Base-by-base conservation (phyloP, 1,140 invertebrate genomes). In the Pachyrhynchus sulphureomaculatus region DNA sequence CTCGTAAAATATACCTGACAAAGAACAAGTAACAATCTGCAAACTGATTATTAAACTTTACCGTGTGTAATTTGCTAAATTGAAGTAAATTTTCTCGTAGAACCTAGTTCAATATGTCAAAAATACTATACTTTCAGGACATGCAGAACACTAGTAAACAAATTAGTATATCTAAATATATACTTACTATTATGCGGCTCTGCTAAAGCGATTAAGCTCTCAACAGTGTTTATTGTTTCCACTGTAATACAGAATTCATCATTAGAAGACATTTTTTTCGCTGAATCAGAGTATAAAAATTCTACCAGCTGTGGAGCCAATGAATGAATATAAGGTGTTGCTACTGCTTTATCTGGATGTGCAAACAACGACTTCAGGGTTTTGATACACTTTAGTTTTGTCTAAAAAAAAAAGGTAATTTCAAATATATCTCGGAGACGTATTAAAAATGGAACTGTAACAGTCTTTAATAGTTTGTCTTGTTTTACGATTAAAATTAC, bases 281-380 rank as follows among this genome's bases (percentile, higher is more conserved):
- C 83, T 5, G 69, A 75, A 41, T 86, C 84, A 2, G 80, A 81
- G 66, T 88, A 88, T 5, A 91, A 77, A 68, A 82, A 86, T 70
- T 90, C 85, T 8, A 90, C 83, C 23, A 90, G 78, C 65, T 87
- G 78, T 1, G 88, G 90, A 13, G 89, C 90, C 26, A 95, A 76
- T 0, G 88, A 84, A 70, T 93, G 90, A 55, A 95, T 92, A 66
- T 91, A 93, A 0, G 88, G 88, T 1, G 85, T 87, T 34, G 87
- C 83, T 32, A 92, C 83, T 45, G 76, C 79, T 32, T 82, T 79
- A 66, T 92, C 88, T 1, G 83, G 79, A 72, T 89, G 86, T 17
- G 83, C 76, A 69, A 93, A 91, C 37, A 94, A 84, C 0, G 87
- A 88, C 64, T 82, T 82, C 8, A 93, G 77, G 0, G 88, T 88